Conservation (phyloP, 1,140 invertebrate species). For the Piezodorus guildinii region DNA sequence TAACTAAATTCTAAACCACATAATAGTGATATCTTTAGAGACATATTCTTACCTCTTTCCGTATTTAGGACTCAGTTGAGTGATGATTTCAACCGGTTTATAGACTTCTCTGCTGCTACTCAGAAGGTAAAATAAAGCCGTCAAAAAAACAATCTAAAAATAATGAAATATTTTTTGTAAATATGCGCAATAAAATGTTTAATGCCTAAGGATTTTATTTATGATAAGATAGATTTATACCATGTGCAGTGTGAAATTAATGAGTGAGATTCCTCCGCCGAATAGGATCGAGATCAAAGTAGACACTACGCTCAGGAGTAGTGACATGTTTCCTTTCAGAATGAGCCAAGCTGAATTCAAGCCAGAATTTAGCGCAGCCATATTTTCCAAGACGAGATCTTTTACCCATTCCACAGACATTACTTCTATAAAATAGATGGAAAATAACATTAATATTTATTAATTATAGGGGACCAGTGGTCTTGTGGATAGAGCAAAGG, state of each 20-base stretch:
- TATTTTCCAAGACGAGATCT: constrained; percentile 79
- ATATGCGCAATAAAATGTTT: not conserved
- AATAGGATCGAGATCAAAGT: constrained; percentile 78
- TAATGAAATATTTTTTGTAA: constrained; percentile 2
- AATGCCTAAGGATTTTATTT: not conserved
- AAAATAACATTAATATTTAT: no score
- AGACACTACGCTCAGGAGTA: constrained; percentile 77
- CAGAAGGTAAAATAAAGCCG: constrained; percentile 88
- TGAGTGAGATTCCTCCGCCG: constrained; percentile 81
- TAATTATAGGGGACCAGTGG: no score
- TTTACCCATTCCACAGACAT: constrained; percentile 64
- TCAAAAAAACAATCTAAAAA: constrained; percentile 84
- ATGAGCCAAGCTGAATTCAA: constrained; percentile 88
- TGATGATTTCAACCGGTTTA: constrained; percentile 79
- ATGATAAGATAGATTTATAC: constrained; percentile 43
- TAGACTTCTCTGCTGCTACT: constrained; percentile 79
- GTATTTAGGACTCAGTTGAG: constrained; percentile 55
- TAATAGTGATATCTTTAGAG: not conserved
- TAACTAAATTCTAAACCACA: not conserved
- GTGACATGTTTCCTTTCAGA: constrained; percentile 79
- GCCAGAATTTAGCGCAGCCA: constrained; percentile 79
- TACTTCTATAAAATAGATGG: constrained; percentile 40
- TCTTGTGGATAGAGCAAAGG: no score
- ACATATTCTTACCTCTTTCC: constrained; percentile 38
- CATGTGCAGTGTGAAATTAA: constrained; percentile 85